Conservation (phyloP, 2,888 invertebrate genomes). For the Phymatocera aterrima region DNA sequence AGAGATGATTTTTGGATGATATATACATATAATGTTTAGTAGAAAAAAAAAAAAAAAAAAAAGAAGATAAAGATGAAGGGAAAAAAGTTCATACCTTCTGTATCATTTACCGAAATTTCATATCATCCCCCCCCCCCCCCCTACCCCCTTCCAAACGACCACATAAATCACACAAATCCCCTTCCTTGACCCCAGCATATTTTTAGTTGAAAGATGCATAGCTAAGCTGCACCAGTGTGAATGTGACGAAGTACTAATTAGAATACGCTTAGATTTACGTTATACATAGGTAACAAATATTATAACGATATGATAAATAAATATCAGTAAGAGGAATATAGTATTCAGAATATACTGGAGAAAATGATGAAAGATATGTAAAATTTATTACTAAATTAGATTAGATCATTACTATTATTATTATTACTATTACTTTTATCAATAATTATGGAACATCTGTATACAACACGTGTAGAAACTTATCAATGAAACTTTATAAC, state of each 20-base stretch:
- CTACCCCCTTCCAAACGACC: too few species aligned
- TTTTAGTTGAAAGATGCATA: conserved; percentile 19
- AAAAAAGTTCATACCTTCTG: not conserved
- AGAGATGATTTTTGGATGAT: not conserved
- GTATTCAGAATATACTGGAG: not conserved
- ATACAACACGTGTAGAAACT: conserved; percentile 41
- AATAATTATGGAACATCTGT: conserved; percentile 21
- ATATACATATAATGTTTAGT: not conserved
- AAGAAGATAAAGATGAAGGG: not conserved
- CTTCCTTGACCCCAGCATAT: too few species aligned
- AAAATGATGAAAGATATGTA: conserved; percentile 41
- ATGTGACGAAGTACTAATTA: conserved; percentile 31
- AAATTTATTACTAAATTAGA: conserved; percentile 41
- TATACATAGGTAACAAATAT: not conserved
- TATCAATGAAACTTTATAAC: conserved; percentile 37
- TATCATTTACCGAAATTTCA: conserved; percentile 6
- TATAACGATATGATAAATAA: conserved; percentile 4
- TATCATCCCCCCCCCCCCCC: not conserved
- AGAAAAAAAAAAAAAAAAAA: not conserved
- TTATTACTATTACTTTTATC: not conserved
- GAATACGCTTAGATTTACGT: not conserved
- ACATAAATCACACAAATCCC: too few species aligned
- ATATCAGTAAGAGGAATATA: conserved; percentile 2
- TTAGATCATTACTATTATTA: conserved; percentile 20
- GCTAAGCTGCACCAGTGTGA: conserved; percentile 11